Percentiles rank a stretch among this genome's conserved stretches.
Evolutionary conservation across 2,797 vertebrate species (phyloP).

Genomic region (Mico argentatus): DNA sequence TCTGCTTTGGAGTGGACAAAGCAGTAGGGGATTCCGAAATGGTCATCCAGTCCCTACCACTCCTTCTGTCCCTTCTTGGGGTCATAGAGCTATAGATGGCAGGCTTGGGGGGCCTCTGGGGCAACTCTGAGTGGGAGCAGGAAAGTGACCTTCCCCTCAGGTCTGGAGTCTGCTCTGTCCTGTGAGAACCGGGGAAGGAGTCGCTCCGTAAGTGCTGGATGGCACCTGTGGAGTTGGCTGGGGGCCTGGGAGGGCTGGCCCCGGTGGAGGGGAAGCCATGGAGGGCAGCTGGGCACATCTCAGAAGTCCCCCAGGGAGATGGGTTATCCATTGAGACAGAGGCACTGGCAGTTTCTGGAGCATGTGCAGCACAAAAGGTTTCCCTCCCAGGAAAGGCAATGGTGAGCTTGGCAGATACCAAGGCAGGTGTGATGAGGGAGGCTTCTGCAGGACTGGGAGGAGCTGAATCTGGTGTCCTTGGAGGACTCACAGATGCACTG

Average conservation of each 20-base stretch:
- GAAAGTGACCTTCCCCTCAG: conserved; percentile 65
- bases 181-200: conserved; percentile 45
- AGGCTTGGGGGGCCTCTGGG: conserved; percentile 51
- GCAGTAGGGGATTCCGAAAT: conserved; percentile 60
- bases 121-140: conserved; percentile 63
- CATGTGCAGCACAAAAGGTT: not conserved
- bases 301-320: not conserved
- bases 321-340: not conserved
- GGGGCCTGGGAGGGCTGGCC: not conserved
- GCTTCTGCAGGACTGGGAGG: not conserved
- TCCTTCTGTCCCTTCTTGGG: conserved; percentile 65
- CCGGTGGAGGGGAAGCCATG: not conserved
- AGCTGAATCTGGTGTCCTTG: not conserved
- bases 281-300: fast-evolving
- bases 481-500: not conserved
- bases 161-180: conserved; percentile 45
- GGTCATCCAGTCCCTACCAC: not conserved
- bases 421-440: not conserved
- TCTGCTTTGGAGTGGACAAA: conserved; percentile 33
- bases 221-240: not conserved
- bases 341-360: not conserved
- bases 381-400: not conserved
- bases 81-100: conserved; percentile 21
- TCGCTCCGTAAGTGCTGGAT: conserved; percentile 25
- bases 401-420: not conserved